A percentile compares a stretch with the other conserved stretches of the same genome.
Conservation (phyloP, 1,140 invertebrate genomes). For the Pissodes strobi region DNA sequence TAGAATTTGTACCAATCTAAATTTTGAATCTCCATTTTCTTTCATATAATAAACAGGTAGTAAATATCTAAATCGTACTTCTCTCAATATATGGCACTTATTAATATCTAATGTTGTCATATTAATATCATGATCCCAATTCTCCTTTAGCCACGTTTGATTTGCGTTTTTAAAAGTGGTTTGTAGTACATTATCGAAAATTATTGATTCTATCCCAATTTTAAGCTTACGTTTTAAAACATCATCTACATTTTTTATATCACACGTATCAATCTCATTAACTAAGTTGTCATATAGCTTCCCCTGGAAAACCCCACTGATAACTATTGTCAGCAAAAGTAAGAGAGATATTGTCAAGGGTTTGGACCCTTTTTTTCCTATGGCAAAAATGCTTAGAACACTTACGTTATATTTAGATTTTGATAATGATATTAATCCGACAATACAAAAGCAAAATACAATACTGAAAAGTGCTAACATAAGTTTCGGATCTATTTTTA, state of each 20-base stretch:
- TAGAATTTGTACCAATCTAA: background rate
- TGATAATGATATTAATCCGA: too few relatives aligned
- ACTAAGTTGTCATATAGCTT: background rate
- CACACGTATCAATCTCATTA: background rate
- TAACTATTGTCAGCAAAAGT: background rate
- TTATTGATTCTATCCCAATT: background rate
- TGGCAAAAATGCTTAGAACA: background rate
- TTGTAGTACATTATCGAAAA: background rate
- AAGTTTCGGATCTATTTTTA: background rate
- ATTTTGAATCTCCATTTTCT: background rate
- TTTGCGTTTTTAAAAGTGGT: background rate
- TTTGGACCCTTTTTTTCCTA: background rate
- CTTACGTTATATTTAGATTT: too few relatives aligned
- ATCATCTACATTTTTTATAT: constrained; percentile 1
- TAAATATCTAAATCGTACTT: background rate
- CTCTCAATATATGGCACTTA: background rate
- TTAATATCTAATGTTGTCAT: background rate
- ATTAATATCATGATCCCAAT: background rate
- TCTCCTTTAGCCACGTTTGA: background rate
- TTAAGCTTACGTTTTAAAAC: background rate
- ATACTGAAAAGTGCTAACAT: background rate
- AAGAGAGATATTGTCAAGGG: background rate
- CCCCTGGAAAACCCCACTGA: background rate
- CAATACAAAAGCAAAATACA: too few relatives aligned
- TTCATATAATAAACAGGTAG: background rate